Base-by-base conservation (phyloP, 2,888 invertebrate species). In the Parnassius glacialis region DNA sequence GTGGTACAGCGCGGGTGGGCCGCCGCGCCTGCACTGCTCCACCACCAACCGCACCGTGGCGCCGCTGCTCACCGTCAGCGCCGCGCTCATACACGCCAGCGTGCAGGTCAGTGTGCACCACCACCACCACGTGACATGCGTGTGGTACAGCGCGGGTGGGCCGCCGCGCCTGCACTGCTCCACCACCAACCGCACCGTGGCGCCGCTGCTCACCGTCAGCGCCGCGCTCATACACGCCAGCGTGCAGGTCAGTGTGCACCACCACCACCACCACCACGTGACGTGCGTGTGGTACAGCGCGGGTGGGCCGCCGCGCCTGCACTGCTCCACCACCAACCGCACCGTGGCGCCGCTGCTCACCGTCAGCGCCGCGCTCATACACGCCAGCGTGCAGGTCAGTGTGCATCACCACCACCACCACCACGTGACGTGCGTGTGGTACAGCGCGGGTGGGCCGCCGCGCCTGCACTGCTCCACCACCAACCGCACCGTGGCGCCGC, bases 391-490 rank as follows among this genome's bases (percentile, higher is more conserved):
- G 45, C 45, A 45, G 45, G 45, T 45, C 45, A 12, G 45, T 45
- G 11, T 12, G 10, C 16, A 20, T 2, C 16, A 20, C 16, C 16
- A 20, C 16, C 16, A 20, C 16, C 16, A 20, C 16, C 16, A 11
- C 11, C 45, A 45, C 10, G 42, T 42, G 45, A 10, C 45, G 45
- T 12, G 45, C 12, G 45, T 45, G 12, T 12, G 12, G 45, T 45
- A 45, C 45, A 45, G 45, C 45, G 10, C 16, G 16, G 16, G 16
- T 2, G 16, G 16, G 16, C 16, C 16, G 16, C 16, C 16, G 16
- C 16, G 16, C 16, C 83, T 94, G 64, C 93, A 93, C 74, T 94
- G 94, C 74, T 92, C 93, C 59, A 92, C 93, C 65, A 93, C 93
- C 74, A 94, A 94, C 79, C 84, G 92, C 66, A 93, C 93, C 10